phyloP scores from a whole-genome alignment of 1,140 invertebrate genomes.

The Dryas iulia region DNA sequence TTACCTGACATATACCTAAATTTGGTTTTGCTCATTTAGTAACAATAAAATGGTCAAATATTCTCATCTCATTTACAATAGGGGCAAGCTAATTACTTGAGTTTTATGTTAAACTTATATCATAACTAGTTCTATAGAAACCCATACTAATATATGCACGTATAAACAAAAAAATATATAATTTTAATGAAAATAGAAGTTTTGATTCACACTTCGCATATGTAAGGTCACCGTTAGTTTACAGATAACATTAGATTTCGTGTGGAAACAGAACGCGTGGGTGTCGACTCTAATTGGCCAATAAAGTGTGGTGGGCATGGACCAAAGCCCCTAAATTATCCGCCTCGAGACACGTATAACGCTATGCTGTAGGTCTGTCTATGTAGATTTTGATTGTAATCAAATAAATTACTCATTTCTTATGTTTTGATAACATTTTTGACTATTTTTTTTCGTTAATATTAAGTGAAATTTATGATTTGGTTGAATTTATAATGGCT shows the following conservation, averaged over 20 bases:
- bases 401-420: not conserved
- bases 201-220: not conserved
- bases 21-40: no score
- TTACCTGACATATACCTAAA: no score
- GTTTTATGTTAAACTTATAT: no score
- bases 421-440: not conserved
- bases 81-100: no score
- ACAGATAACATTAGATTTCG: not conserved
- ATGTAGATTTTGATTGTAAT: constrained; percentile 1
- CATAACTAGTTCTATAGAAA: no score
- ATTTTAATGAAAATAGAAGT: not conserved
- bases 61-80: no score
- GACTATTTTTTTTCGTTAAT: not conserved
- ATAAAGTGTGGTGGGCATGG: constrained; percentile 48
- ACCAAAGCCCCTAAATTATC: constrained; percentile 31
- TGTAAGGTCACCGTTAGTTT: not conserved
- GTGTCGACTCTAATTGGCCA: constrained; percentile 61
- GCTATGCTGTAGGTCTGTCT: constrained; percentile 32
- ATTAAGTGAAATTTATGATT: not conserved
- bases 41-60: no score
- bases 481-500: not conserved
- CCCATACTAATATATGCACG: not conserved
- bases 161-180: not conserved
- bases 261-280: constrained; percentile 43
- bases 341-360: constrained; percentile 12